These are phyloP conservation scores for Metellina segmentata DNA, from an alignment of 2,888 invertebrate genomes.

Conservation along the genomic window DNA sequence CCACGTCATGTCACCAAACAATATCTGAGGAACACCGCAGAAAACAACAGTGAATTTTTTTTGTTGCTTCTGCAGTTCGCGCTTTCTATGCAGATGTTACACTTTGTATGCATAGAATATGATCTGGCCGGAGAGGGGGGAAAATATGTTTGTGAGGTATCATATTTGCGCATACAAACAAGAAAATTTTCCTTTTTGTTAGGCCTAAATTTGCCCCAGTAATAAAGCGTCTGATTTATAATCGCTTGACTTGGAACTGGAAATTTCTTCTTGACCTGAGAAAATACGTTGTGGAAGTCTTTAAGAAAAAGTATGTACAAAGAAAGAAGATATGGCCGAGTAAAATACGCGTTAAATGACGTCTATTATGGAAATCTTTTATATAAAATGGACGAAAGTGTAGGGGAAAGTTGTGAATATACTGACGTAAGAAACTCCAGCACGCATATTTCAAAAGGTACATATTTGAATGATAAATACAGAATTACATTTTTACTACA, in stretches of 20 bases:
- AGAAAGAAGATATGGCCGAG: no score
- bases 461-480: no score
- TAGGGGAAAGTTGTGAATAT: no score
- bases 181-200: conserved; percentile 40
- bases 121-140: not conserved
- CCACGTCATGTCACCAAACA: not conserved
- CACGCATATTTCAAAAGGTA: no score
- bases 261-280: not conserved
- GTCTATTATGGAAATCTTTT: no score
- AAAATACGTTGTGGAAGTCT: not conserved
- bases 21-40: not conserved
- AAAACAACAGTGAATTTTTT: not conserved
- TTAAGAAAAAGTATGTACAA: not conserved
- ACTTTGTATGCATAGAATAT: conserved; percentile 61
- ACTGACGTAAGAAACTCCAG: no score
- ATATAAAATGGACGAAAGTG: no score
- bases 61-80: not conserved
- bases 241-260: not conserved
- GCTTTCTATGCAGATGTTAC: conserved; percentile 50
- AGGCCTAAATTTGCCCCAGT: conserved; percentile 25
- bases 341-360: no score
- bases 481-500: no score
- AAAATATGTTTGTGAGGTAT: not conserved
- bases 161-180: conserved; percentile 52
- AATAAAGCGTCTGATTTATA: conserved; percentile 57